These are phyloP conservation scores for Actinernus sp. DNA, from an alignment of 92 coral and sea anemone genomes.

Conservation along the genomic window DNA sequence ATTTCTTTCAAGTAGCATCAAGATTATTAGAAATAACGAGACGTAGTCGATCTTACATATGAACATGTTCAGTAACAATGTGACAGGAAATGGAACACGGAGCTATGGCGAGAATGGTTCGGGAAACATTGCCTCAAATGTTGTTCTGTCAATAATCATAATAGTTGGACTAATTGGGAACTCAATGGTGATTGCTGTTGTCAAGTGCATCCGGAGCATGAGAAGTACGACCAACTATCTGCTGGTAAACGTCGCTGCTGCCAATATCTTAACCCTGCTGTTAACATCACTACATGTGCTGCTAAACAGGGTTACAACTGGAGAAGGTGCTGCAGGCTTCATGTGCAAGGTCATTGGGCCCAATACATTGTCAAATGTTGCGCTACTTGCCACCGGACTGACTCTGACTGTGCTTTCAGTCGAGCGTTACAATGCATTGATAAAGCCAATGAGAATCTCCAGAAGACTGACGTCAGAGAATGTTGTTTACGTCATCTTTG, in stretches of 20 bases:
- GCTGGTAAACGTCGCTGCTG: slow-evolving; percentile 59
- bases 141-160: slow-evolving; percentile 55
- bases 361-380: slow-evolving; percentile 56
- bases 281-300: slow-evolving; percentile 50
- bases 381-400: slow-evolving; percentile 48
- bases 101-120: no score
- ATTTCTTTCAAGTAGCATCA: no score
- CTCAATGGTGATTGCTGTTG: slow-evolving; percentile 55
- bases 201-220: slow-evolving; percentile 34
- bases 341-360: slow-evolving; percentile 53
- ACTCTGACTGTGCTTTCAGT: slow-evolving; percentile 43
- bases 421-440: slow-evolving; percentile 66
- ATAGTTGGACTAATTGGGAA: slow-evolving; percentile 56
- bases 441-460: slow-evolving; percentile 39
- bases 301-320: no score
- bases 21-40: no score
- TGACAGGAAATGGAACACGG: no score
- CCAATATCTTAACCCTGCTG: slow-evolving; percentile 47
- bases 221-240: slow-evolving; percentile 58
- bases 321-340: slow-evolving; percentile 1
- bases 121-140: no score
- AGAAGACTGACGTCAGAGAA: slow-evolving; percentile 35
- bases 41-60: no score
- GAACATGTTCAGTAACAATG: no score
- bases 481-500: slow-evolving; percentile 42